Conservation (phyloP, 2,113 vertebrate genomes). For the Melanerpes aurifrons region DNA sequence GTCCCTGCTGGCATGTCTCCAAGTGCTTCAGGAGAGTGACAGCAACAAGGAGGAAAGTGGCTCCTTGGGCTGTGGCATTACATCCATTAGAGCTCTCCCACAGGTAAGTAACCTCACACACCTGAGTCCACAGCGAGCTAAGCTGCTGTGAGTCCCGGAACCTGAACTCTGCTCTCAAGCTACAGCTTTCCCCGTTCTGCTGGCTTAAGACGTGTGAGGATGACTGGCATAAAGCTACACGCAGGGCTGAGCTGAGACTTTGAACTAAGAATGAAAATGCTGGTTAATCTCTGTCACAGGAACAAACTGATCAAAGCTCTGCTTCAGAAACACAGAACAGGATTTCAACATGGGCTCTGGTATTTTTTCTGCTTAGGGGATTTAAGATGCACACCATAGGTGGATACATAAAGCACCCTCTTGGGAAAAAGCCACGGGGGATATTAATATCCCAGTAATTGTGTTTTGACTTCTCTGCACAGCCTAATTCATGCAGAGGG, state of each 20-base stretch:
- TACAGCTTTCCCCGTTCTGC: no score
- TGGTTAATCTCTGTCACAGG: background rate
- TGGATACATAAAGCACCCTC: background rate
- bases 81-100: conserved; percentile 90
- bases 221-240: background rate
- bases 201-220: fast-evolving
- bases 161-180: background rate
- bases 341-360: background rate
- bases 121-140: fast-evolving
- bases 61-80: conserved; percentile 78
- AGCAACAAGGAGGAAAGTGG: conserved; percentile 73
- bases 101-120: conserved; percentile 73
- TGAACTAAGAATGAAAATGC: background rate
- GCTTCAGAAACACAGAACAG: background rate
- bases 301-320: background rate
- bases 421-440: background rate
- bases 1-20: conserved; percentile 80
- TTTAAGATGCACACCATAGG: background rate
- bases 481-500: background rate
- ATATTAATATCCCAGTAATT: background rate
- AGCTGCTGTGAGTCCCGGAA: fast-evolving
- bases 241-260: background rate
- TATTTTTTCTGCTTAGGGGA: background rate
- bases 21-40: conserved; percentile 65
- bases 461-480: background rate